Percentiles rank a stretch among this genome's conserved stretches.
These are phyloP conservation scores for Apodemus speciosus DNA, from an alignment of 2,113 vertebrate genomes.

Conservation along the genomic window DNA sequence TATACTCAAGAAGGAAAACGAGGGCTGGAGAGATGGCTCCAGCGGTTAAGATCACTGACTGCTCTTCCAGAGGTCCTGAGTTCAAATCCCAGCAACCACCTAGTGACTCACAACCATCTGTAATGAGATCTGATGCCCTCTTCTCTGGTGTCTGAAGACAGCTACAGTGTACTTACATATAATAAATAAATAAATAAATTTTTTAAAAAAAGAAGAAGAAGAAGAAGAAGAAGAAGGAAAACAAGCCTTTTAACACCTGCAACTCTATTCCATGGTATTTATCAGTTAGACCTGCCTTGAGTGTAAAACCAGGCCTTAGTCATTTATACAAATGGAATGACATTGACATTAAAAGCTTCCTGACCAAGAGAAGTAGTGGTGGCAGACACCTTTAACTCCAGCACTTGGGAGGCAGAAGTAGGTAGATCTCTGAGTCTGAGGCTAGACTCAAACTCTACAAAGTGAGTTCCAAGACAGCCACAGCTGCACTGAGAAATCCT, in stretches of 20 bases:
- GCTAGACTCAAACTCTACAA: neutral
- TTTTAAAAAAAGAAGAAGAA: too few relatives aligned
- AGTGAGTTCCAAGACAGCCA: neutral
- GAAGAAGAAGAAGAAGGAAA: neutral
- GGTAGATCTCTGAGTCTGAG: neutral
- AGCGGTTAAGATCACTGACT: too few relatives aligned
- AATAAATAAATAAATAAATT: too few relatives aligned
- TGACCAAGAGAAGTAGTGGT: neutral
- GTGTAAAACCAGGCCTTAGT: neutral
- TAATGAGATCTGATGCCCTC: too few relatives aligned
- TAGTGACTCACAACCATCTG: too few relatives aligned
- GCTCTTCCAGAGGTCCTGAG: too few relatives aligned
- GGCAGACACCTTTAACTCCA: neutral
- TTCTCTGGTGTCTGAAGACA: too few relatives aligned
- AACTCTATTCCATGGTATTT: neutral
- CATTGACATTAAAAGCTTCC: neutral
- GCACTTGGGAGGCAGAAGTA: neutral
- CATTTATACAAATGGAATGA: slow-evolving; percentile 8
- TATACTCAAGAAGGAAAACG: neutral
- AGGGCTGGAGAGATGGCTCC: neutral
- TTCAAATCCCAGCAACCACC: too few relatives aligned
- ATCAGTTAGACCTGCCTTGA: neutral
- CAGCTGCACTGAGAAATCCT: neutral
- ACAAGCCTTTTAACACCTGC: neutral
- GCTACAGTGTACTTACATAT: too few relatives aligned